A percentile compares a stretch with the other conserved stretches of the same genome.
Conservation (phyloP, 2,797 vertebrate genomes). For the Craterocephalus amniculus region DNA sequence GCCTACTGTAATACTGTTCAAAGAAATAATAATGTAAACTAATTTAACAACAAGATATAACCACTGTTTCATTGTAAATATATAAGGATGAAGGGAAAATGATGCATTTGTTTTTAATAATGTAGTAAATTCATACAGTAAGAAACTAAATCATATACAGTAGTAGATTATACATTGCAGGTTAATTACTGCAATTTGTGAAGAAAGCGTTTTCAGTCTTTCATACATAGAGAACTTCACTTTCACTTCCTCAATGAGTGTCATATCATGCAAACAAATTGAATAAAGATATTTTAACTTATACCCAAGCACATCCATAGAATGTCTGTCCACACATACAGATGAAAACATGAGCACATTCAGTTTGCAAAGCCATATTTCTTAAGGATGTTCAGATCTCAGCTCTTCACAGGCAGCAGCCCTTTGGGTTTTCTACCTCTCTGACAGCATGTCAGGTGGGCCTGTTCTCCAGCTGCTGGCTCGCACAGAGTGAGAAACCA, state of each 20-base stretch:
- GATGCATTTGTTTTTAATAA: no score
- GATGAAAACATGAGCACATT: constrained; percentile 5
- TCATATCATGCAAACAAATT: background rate
- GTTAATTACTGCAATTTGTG: background rate
- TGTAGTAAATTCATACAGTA: background rate
- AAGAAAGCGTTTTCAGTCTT: background rate
- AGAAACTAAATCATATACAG: background rate
- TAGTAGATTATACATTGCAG: background rate
- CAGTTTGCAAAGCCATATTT: constrained; percentile 25
- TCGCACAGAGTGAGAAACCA: constrained; percentile 62
- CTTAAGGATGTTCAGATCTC: constrained; percentile 42
- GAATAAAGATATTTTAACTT: no score
- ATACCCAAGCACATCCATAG: background rate
- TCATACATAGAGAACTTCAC: background rate
- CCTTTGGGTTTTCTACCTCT: constrained; percentile 59
- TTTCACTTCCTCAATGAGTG: background rate
- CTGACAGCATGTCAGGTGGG: constrained; percentile 65
- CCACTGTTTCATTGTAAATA: no score
- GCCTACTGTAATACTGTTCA: no score
- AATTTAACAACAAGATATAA: no score
- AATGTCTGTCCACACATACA: background rate
- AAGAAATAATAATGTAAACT: no score
- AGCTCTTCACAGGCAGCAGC: constrained; percentile 41
- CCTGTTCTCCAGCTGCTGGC: constrained; percentile 67
- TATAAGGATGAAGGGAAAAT: no score